Percentiles rank a stretch among this genome's conserved stretches.
Conservation (phyloP, 2,888 invertebrate species). For the Arctia plantaginis region DNA sequence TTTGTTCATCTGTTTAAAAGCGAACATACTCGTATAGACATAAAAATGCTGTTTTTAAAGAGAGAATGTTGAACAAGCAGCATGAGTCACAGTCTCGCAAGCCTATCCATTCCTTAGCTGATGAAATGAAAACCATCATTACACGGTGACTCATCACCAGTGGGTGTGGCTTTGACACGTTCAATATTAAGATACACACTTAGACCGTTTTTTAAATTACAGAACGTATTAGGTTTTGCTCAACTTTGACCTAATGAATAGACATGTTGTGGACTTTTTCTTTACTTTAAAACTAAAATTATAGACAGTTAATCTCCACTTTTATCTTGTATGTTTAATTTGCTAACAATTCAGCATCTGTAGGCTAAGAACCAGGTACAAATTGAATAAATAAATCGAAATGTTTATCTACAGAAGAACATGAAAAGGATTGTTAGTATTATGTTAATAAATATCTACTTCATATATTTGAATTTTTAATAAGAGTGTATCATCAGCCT, state of each 20-base stretch:
- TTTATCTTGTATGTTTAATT: not conserved
- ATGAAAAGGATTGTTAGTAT: not conserved
- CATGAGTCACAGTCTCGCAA: constrained; percentile 31
- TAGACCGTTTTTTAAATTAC: not conserved
- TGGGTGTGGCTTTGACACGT: constrained; percentile 34
- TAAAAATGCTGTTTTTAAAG: not conserved
- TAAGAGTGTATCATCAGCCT: too few relatives aligned
- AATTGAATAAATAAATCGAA: not conserved
- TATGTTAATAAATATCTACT: too few relatives aligned
- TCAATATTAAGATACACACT: constrained; percentile 1
- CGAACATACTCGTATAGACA: not conserved
- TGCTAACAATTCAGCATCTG: not conserved
- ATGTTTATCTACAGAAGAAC: not conserved
- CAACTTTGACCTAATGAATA: not conserved
- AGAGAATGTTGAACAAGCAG: constrained; percentile 14
- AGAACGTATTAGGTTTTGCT: not conserved
- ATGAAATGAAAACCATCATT: constrained; percentile 48
- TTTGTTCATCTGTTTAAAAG: not conserved
- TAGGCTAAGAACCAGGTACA: not conserved
- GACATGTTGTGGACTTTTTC: not conserved
- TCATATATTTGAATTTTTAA: too few relatives aligned
- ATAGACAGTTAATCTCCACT: too few relatives aligned
- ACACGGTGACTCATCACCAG: constrained; percentile 47
- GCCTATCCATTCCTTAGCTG: constrained; percentile 30
- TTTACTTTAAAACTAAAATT: not conserved